Percentiles rank a stretch among this genome's conserved stretches.
phyloP scores from a whole-genome alignment of 2,888 invertebrate genomes.

The Trachelus stipa region DNA sequence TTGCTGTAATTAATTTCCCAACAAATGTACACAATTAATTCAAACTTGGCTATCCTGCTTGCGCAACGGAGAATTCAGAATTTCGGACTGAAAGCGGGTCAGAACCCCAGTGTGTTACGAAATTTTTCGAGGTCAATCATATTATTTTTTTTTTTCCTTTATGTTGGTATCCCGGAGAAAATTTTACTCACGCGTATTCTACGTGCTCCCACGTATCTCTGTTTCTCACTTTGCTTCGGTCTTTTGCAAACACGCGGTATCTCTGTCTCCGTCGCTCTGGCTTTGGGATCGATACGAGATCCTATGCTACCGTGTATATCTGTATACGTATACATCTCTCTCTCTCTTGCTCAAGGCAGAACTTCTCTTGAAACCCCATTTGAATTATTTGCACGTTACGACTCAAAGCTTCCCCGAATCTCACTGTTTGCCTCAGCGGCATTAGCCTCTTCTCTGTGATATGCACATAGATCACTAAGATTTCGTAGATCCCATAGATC shows the following conservation, averaged over 20 bases:
- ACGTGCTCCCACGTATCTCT: not conserved
- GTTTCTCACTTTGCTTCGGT: conserved; percentile 17
- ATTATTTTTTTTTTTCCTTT: not conserved
- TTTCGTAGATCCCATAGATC: not conserved
- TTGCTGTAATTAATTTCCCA: conserved; percentile 49
- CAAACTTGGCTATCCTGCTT: conserved; percentile 27
- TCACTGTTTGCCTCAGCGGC: conserved; percentile 42
- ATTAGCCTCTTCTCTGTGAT: conserved; percentile 25
- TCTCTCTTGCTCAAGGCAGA: conserved; percentile 19
- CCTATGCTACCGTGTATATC: not conserved
- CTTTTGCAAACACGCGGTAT: conserved; percentile 1
- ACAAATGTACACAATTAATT: conserved; percentile 44
- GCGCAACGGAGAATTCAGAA: conserved; percentile 11
- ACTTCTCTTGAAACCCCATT: conserved; percentile 38
- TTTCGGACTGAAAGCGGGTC: conserved; percentile 3
- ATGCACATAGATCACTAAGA: not conserved
- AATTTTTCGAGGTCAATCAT: not conserved
- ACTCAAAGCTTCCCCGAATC: conserved; percentile 43
- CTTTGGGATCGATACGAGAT: not conserved
- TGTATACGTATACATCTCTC: not conserved
- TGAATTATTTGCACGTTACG: conserved; percentile 54
- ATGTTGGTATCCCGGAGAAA: not conserved
- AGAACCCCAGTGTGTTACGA: conserved; percentile 18
- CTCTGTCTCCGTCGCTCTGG: conserved; percentile 1
- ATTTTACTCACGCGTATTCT: not conserved